Conservation (phyloP, 2,888 invertebrate species). For the Allophyes oxyacanthae region DNA sequence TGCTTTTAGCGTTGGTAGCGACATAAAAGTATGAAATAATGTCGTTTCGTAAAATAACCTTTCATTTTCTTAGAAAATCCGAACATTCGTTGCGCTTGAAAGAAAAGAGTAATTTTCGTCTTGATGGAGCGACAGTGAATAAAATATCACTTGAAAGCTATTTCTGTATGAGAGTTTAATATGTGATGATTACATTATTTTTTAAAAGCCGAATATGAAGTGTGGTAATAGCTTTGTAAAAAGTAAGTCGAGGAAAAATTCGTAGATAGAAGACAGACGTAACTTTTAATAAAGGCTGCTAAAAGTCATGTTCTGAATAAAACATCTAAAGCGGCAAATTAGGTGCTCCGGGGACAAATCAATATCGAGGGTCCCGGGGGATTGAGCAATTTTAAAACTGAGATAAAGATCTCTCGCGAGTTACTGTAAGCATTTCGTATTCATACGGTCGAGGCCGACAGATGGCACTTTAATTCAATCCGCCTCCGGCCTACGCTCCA, state of each 20-base stretch:
- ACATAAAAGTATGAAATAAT: constrained; percentile 79
- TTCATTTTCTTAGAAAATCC: constrained; percentile 77
- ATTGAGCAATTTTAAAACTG: constrained; percentile 88
- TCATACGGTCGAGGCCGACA: constrained; percentile 86
- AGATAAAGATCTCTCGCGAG: constrained; percentile 86
- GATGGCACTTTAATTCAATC: constrained; percentile 88
- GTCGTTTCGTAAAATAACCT: constrained; percentile 76
- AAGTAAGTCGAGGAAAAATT: constrained; percentile 28
- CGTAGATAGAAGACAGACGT: constrained; percentile 27
- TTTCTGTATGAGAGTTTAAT: constrained; percentile 46
- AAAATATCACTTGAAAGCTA: constrained; percentile 70
- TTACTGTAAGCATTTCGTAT: constrained; percentile 86
- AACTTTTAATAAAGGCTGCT: constrained; percentile 63
- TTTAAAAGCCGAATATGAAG: constrained; percentile 25
- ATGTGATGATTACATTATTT: constrained; percentile 48
- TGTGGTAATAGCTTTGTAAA: constrained; percentile 36
- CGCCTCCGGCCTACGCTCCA: constrained; percentile 86
- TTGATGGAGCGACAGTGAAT: constrained; percentile 70
- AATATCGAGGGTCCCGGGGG: constrained; percentile 82
- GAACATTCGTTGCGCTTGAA: constrained; percentile 71
- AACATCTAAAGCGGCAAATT: constrained; percentile 83
- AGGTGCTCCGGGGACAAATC: constrained; percentile 84
- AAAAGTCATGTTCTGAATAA: constrained; percentile 78
- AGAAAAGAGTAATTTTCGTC: constrained; percentile 74
- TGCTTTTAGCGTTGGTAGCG: constrained; percentile 79